These are phyloP conservation scores for Neoascia interrupta DNA, from an alignment of 2,888 invertebrate species.

Conservation along the genomic window DNA sequence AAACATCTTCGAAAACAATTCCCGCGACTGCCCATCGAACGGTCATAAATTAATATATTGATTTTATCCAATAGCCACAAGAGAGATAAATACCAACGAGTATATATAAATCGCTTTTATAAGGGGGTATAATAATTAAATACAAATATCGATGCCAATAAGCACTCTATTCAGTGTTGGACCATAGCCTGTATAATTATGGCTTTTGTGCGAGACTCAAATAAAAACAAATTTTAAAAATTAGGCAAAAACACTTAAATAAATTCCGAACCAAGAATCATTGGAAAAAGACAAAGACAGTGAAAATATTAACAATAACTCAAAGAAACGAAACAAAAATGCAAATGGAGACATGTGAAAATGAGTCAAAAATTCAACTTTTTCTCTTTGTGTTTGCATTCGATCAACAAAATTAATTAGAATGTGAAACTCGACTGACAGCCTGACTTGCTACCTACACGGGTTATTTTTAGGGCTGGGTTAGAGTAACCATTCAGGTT, in stretches of 20 bases:
- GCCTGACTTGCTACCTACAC: constrained; percentile 38
- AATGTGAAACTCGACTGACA: constrained; percentile 54
- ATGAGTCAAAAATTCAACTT: constrained; percentile 37
- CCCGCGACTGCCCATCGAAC: background rate
- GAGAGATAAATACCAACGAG: too few relatives aligned
- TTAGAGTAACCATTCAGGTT: too few relatives aligned
- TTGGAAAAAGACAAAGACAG: constrained; percentile 8
- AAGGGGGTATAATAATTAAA: constrained; percentile 62
- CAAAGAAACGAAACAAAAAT: constrained; percentile 62
- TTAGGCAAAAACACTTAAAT: constrained; percentile 45
- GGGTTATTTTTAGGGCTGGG: background rate
- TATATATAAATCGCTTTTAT: constrained; percentile 6
- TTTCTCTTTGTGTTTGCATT: constrained; percentile 6
- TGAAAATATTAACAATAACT: constrained; percentile 64
- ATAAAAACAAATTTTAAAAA: constrained; percentile 54
- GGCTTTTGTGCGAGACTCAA: constrained; percentile 21
- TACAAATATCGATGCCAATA: constrained; percentile 58
- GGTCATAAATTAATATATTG: background rate
- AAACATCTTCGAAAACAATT: background rate
- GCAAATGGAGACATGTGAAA: constrained; percentile 43
- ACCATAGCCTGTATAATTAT: constrained; percentile 19
- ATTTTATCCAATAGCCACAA: background rate
- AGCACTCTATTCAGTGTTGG: constrained; percentile 54
- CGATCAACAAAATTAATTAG: constrained; percentile 52
- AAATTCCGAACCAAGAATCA: constrained; percentile 32